A percentile compares a stretch with the other conserved stretches of the same genome.
Conservation (phyloP, 2,888 invertebrate genomes). For the Thera britannica region DNA sequence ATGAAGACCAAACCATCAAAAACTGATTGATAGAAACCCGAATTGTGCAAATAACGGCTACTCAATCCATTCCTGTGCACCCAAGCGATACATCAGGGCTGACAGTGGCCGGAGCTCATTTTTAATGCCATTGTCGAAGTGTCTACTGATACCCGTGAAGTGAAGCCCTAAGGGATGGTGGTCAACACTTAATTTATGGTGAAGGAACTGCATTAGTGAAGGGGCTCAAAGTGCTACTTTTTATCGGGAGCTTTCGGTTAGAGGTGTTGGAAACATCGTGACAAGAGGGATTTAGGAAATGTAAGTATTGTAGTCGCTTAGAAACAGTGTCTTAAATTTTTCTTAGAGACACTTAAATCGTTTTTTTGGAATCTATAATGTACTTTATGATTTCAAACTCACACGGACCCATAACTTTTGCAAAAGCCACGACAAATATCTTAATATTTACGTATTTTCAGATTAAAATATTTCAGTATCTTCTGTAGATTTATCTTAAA, state of each 20-base stretch:
- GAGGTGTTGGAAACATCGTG: slow-evolving; percentile 4
- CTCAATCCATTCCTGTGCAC: slow-evolving; percentile 45
- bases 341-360: neutral
- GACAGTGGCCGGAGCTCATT: slow-evolving; percentile 74
- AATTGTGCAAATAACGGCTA: slow-evolving; percentile 47
- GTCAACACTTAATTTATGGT: slow-evolving; percentile 71
- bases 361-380: too few species aligned
- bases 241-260: slow-evolving; percentile 14
- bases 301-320: neutral
- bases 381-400: too few species aligned
- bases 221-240: slow-evolving; percentile 25
- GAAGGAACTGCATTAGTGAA: slow-evolving; percentile 42
- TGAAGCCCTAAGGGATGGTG: slow-evolving; percentile 57
- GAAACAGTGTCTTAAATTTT: neutral
- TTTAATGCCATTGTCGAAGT: slow-evolving; percentile 77
- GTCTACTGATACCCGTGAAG: slow-evolving; percentile 58
- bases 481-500: too few species aligned
- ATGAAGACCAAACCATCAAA: slow-evolving; percentile 9
- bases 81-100: slow-evolving; percentile 67
- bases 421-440: too few species aligned
- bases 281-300: slow-evolving; percentile 9
- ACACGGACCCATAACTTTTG: too few species aligned
- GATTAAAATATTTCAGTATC: too few species aligned
- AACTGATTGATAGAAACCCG: slow-evolving; percentile 42
- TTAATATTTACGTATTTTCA: too few species aligned